phyloP scores from a whole-genome alignment of 2,113 vertebrate genomes.

The Cettia cetti region DNA sequence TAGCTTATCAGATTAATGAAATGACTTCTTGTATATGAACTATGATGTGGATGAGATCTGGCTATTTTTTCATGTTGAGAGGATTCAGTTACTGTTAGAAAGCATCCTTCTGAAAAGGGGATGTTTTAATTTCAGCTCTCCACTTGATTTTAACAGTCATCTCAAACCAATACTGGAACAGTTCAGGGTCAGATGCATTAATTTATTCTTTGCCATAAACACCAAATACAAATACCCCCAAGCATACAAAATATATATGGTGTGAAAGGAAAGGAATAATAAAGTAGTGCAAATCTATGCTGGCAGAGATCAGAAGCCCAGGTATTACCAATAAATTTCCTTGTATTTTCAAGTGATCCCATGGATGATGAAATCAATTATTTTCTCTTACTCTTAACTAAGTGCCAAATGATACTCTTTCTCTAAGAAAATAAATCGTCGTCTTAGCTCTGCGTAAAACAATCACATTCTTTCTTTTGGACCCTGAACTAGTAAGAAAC shows the following conservation, averaged over 20 bases:
- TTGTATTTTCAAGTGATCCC: not conserved
- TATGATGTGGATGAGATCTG: constrained; percentile 70
- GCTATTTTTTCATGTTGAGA: constrained; percentile 66
- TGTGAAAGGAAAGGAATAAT: not conserved
- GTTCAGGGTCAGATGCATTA: constrained; percentile 19
- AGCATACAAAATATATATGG: not conserved
- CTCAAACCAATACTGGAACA: constrained; percentile 59
- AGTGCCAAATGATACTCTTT: not conserved
- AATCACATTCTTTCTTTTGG: constrained; percentile 24
- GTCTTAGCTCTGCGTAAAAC: constrained; percentile 23
- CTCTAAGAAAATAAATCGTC: not conserved
- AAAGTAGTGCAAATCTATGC: not conserved
- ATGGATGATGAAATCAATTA: not conserved
- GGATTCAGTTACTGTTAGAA: constrained; percentile 67
- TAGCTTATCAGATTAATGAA: constrained; percentile 76
- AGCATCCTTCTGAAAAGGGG: constrained; percentile 27
- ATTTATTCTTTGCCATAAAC: constrained; percentile 15
- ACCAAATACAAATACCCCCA: not conserved
- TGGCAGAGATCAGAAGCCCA: not conserved
- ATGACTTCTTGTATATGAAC: constrained; percentile 70
- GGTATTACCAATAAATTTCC: not conserved
- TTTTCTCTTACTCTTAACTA: not conserved
- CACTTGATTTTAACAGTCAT: constrained; percentile 3
- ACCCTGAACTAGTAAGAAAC: constrained; percentile 13
- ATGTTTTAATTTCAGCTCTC: not conserved